Percentiles rank a stretch among this genome's conserved stretches.
These are phyloP conservation scores for Crotalus adamanteus DNA, from an alignment of 2,797 vertebrate species.

Conservation along the genomic window DNA sequence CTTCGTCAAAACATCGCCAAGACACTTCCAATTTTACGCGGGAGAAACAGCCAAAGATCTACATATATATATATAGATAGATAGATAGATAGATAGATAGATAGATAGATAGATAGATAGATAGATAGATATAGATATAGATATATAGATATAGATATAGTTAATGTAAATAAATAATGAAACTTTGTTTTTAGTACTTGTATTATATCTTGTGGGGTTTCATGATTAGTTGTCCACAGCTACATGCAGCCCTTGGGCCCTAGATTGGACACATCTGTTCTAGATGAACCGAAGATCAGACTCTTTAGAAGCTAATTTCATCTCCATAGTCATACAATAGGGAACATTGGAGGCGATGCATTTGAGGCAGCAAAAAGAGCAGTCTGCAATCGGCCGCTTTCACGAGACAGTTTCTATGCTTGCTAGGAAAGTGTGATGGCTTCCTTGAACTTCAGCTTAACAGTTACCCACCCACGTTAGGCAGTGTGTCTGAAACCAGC, in stretches of 20 bases:
- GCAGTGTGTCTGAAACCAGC: slow-evolving; percentile 51
- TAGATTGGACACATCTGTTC: neutral
- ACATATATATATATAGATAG: no score
- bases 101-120: no score
- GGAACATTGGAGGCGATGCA: slow-evolving; percentile 35
- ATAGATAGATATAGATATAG: no score
- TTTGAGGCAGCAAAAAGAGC: slow-evolving; percentile 56
- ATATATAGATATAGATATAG: no score
- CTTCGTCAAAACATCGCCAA: no score
- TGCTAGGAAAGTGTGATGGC: slow-evolving; percentile 59
- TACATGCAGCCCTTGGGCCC: neutral
- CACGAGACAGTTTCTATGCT: slow-evolving; percentile 65
- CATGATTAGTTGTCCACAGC: neutral
- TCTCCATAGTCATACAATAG: slow-evolving; percentile 39
- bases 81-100: no score
- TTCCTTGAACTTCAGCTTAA: slow-evolving; percentile 65
- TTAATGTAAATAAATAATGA: neutral
- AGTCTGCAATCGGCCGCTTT: slow-evolving; percentile 64
- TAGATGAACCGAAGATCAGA: neutral
- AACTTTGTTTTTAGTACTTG: neutral
- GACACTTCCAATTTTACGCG: no score
- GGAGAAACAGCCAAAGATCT: no score
- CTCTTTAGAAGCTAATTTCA: neutral
- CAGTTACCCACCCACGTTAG: slow-evolving; percentile 63
- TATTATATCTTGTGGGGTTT: neutral